Evolutionary conservation across 2,797 vertebrate species (phyloP), one percentile per base, ranked within the genome.

Genomic region (Decapterus maruadsi): DNA sequence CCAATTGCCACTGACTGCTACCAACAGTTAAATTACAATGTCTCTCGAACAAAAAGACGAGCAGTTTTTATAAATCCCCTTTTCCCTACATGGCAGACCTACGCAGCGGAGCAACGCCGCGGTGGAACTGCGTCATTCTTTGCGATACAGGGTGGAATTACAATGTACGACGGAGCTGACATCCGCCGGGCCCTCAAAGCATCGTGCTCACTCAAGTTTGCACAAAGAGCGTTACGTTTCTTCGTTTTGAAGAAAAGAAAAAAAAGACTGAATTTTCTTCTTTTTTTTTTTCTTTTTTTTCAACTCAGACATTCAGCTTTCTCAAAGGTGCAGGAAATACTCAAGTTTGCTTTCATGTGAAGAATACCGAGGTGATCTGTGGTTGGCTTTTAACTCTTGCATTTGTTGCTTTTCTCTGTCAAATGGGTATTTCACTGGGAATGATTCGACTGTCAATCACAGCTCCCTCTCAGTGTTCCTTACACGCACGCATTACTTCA

Each of bases 371-470:
- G 88, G 85, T 61, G 53, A 85, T 85, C 75, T 65, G 61, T 65
- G 68, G 57, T 53, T 76, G 82, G 57, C 86, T 93, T 88, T 90
- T 86, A 91, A 82, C 85, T 89, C 51, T 51, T 88, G 85, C 85
- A 77, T 88, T 84, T 68, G 80, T 72, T 70, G 70, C 72, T 78
- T 90, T 84, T 86, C 82, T 84, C 82, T 85, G 84, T 90, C 87
- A 88, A 86, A 83, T 60, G 66, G 80, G 72, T 78, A 57, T 88
- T 89, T 89, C 68, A 36, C 77, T 50, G 13, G 61, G 64, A 93
- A 82, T 59, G 78, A 87, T 87, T 90, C 87, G 69, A 73, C 77
- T 87, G 93, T 91, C 94, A 92, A 82, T 94, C 93, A 94, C 58
- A 73, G 8, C 75, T 34, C 43, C 81, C 64, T 79, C 71, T 76